These are phyloP conservation scores for Apodemia hepburni DNA, from an alignment of 2,888 invertebrate species.

Conservation along the genomic window DNA sequence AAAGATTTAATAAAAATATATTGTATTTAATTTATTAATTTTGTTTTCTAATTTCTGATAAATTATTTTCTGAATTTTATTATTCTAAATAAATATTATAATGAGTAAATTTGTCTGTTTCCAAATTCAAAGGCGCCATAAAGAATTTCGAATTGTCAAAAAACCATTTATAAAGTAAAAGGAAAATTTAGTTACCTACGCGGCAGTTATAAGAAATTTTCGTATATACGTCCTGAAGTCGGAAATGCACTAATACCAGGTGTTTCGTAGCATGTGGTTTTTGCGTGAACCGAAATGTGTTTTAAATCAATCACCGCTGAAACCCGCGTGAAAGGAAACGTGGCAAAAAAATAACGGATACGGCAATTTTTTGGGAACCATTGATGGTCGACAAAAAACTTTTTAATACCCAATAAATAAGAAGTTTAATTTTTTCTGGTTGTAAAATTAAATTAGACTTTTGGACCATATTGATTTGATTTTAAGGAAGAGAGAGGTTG, in stretches of 20 bases:
- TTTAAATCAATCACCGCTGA: constrained; percentile 10
- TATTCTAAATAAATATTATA: no score
- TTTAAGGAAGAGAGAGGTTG: no score
- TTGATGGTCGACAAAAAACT: background rate
- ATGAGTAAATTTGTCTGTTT: no score
- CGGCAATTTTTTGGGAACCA: background rate
- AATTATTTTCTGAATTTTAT: no score
- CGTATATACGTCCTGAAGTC: constrained; percentile 21
- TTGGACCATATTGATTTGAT: background rate
- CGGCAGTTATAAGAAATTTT: no score
- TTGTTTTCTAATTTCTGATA: no score
- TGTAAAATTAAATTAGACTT: background rate
- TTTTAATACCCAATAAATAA: background rate
- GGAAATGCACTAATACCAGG: background rate
- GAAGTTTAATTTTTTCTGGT: background rate
- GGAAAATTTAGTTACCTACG: no score
- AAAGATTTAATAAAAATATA: no score
- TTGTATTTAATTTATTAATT: no score
- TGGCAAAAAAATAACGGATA: constrained; percentile 9
- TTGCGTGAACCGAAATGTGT: constrained; percentile 1
- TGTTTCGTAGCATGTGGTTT: background rate
- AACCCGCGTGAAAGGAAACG: constrained; percentile 10
- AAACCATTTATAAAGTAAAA: no score
- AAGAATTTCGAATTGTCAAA: no score
- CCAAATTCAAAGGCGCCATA: no score